Percentiles rank a stretch among this genome's conserved stretches.
These are phyloP conservation scores for Phytoseiulus persimilis DNA, from an alignment of 2,888 invertebrate genomes.

Conservation along the genomic window DNA sequence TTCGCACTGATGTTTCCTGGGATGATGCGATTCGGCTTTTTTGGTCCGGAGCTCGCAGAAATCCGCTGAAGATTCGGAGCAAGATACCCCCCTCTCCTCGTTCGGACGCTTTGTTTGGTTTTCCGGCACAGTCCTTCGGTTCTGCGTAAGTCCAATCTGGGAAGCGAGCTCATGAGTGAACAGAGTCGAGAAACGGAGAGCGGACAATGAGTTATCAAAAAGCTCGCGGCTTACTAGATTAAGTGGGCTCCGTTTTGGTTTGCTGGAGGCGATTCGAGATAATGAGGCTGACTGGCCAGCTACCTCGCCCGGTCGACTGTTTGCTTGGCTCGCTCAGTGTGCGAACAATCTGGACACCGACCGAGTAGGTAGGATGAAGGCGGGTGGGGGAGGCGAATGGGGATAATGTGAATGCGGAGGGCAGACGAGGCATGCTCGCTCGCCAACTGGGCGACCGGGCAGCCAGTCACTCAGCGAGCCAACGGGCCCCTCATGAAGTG, in stretches of 20 bases:
- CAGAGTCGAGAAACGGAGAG: too few relatives aligned
- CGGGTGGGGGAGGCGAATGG: neutral
- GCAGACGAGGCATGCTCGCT: too few relatives aligned
- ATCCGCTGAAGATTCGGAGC: too few relatives aligned
- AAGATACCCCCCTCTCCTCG: too few relatives aligned
- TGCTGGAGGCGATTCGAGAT: neutral
- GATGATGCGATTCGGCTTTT: too few relatives aligned
- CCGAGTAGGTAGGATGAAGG: neutral
- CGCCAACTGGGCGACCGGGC: too few relatives aligned
- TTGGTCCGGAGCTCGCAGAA: too few relatives aligned
- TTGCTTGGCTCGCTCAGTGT: neutral
- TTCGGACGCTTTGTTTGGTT: too few relatives aligned
- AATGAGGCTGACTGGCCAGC: neutral
- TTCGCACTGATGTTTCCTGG: too few relatives aligned
- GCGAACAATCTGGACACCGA: neutral
- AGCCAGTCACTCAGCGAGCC: neutral
- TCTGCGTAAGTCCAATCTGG: too few relatives aligned
- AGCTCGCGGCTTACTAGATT: neutral
- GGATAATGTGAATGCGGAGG: neutral
- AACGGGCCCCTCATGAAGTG: neutral
- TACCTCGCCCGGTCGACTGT: neutral
- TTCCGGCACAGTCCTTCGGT: too few relatives aligned
- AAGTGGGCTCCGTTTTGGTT: neutral
- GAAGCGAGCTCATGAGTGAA: too few relatives aligned
- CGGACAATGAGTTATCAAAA: neutral